Percentiles rank a stretch among this genome's conserved stretches.
phyloP scores from a whole-genome alignment of 2,888 invertebrate species.

The Venusia cambrica region DNA sequence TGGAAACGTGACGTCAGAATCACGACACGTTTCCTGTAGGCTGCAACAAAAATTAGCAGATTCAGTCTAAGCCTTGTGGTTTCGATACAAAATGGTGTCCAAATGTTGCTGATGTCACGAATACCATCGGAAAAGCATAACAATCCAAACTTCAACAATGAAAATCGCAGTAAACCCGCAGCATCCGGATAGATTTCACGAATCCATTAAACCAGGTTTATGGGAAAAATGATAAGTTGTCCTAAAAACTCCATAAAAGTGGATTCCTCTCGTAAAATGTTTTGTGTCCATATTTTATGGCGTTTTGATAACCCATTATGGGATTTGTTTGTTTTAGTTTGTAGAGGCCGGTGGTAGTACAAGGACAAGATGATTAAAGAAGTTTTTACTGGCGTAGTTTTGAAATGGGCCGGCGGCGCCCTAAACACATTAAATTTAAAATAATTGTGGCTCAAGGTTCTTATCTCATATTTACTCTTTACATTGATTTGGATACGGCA shows the following conservation, averaged over 20 bases:
- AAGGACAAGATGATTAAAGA: slow-evolving; percentile 1
- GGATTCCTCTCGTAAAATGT: slow-evolving; percentile 50
- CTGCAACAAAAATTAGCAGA: no score
- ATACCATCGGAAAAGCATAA: slow-evolving; percentile 1
- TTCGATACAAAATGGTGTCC: no score
- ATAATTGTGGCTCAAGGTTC: no score
- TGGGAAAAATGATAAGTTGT: slow-evolving; percentile 64
- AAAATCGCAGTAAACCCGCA: slow-evolving; percentile 15
- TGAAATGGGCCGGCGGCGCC: no score
- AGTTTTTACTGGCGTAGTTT: background rate
- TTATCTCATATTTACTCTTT: no score
- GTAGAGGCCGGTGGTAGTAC: slow-evolving; percentile 14
- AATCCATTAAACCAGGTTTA: slow-evolving; percentile 58
- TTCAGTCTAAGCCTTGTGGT: no score
- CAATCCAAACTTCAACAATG: slow-evolving; percentile 10
- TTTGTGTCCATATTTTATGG: slow-evolving; percentile 49
- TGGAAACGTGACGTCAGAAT: no score
- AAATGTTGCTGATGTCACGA: no score
- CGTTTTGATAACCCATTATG: slow-evolving; percentile 46
- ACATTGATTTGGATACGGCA: no score
- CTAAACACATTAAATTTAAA: no score
- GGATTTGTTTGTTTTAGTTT: slow-evolving; percentile 40
- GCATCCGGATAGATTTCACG: slow-evolving; percentile 31
- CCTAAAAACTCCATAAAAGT: slow-evolving; percentile 60
- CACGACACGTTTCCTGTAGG: no score